phyloP scores from a whole-genome alignment of 2,113 vertebrate species.

The Odobenus rosmarus region DNA sequence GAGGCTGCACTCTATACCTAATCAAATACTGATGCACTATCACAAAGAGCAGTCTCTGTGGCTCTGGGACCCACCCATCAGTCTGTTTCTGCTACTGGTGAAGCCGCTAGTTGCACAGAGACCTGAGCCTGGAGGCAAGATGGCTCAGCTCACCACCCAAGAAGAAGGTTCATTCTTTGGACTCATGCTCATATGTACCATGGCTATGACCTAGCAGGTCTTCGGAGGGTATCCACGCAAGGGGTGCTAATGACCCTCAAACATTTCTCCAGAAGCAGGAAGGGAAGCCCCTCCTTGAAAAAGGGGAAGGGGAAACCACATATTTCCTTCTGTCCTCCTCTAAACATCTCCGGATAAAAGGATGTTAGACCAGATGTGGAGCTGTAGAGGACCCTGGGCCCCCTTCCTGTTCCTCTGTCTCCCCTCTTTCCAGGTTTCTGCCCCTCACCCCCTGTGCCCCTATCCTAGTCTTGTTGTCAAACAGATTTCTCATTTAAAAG shows the following conservation, averaged over 20 bases:
- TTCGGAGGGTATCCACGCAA: neutral
- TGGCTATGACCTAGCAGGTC: neutral
- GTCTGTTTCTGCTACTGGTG: neutral
- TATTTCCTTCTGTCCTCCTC: neutral
- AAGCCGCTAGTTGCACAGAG: neutral
- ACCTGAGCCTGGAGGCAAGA: neutral
- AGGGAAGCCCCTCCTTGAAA: neutral
- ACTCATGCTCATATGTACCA: neutral
- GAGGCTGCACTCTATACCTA: neutral
- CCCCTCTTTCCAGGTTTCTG: neutral
- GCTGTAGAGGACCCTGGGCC: too few relatives aligned
- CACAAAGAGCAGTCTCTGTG: neutral
- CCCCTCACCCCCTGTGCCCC: fast-evolving
- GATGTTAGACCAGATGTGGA: neutral
- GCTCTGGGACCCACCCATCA: neutral
- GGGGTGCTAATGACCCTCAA: neutral
- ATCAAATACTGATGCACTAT: neutral
- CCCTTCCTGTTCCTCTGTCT: neutral
- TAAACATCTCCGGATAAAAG: neutral
- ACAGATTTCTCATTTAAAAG: neutral
- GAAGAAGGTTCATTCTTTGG: neutral
- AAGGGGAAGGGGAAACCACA: neutral
- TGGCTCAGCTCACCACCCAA: neutral
- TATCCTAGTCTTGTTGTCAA: neutral
- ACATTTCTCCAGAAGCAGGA: neutral